Evolutionary conservation across 2,113 vertebrate species (phyloP), one percentile per base, ranked within the genome.

Genomic region (Setophaga petechia): DNA sequence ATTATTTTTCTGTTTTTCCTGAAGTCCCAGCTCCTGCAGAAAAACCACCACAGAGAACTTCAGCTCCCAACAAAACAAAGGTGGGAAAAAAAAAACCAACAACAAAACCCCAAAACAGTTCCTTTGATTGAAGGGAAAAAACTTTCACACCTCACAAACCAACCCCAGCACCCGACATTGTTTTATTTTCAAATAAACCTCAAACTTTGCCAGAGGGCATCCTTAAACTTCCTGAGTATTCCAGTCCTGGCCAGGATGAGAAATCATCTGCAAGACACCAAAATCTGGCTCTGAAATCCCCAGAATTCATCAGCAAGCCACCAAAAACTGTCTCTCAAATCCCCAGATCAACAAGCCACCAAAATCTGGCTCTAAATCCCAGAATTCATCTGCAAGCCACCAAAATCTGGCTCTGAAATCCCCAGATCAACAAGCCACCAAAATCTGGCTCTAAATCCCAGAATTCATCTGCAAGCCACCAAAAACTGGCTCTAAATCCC

Each of bases 81-180:
- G 51, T 46, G 39, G 17, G 19, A 1, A 2, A 6, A 47, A 4
- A 4, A 12, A 27, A 24, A 28, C 35, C 24, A 1, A 39, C 10
- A 39, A 39, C 37, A 39, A 4, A 49, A 49, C 12, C 6, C 25
- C 30, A 24, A 25, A 67, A 5, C 66, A 39, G 10, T 33, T 83
- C 46, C n/a, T 23, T 58, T 51, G 49, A 13, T 0, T 22, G 79
- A 87, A 73, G 58, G 10, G 6, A 6, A 47, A 84, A 84, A 63
- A n/a, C 11, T 20, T 69, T 17, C 12, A 54, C 46, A 49, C 58
- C 82, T 66, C 87, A 37, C 54, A 76, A 84, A 57, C 41, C 79
- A 76, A 68, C 24, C 8, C 62, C 61, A 31, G 18, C 0, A 0
- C 49, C 55, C 3, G 0, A 7, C 44, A 18, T 7, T 33, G 68